A percentile compares a stretch with the other conserved stretches of the same genome.
Conservation (phyloP, 1,140 invertebrate species). For the Zaprionus inermis region DNA sequence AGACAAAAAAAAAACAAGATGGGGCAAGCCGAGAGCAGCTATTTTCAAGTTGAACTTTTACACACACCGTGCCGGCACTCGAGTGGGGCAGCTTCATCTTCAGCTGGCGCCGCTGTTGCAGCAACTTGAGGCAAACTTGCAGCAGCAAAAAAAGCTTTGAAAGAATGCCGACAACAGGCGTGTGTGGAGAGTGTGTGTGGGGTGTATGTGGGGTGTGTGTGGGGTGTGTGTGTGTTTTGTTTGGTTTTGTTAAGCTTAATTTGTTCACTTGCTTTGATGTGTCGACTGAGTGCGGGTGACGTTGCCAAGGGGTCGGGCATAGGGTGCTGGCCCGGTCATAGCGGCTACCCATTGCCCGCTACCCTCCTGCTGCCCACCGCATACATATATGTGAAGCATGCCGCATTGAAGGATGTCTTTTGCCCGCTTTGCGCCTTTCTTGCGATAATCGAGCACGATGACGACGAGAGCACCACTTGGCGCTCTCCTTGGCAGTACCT, state of each 20-base stretch:
- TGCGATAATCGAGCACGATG: slow-evolving; percentile 41
- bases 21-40: background rate
- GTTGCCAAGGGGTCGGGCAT: background rate
- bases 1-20: background rate
- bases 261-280: slow-evolving; percentile 78
- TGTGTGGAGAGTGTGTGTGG: slow-evolving; percentile 7
- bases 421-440: slow-evolving; percentile 45
- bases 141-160: slow-evolving; percentile 51
- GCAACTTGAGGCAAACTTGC: slow-evolving; percentile 65
- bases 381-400: background rate
- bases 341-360: background rate
- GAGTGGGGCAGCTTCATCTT: slow-evolving; percentile 75
- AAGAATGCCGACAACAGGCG: slow-evolving; percentile 66
- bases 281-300: slow-evolving; percentile 51
- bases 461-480: slow-evolving; percentile 24
- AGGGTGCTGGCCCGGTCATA: background rate
- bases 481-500: background rate
- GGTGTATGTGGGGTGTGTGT: slow-evolving; percentile 11
- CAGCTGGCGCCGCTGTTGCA: slow-evolving; percentile 52
- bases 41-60: slow-evolving; percentile 7
- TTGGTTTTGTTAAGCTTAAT: slow-evolving; percentile 78
- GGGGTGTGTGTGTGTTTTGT: slow-evolving; percentile 47
- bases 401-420: slow-evolving; percentile 28
- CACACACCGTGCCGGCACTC: slow-evolving; percentile 22
- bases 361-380: background rate